These are phyloP conservation scores for Melanotaenia nigrans DNA, from an alignment of 2,797 vertebrate genomes.

Conservation along the genomic window DNA sequence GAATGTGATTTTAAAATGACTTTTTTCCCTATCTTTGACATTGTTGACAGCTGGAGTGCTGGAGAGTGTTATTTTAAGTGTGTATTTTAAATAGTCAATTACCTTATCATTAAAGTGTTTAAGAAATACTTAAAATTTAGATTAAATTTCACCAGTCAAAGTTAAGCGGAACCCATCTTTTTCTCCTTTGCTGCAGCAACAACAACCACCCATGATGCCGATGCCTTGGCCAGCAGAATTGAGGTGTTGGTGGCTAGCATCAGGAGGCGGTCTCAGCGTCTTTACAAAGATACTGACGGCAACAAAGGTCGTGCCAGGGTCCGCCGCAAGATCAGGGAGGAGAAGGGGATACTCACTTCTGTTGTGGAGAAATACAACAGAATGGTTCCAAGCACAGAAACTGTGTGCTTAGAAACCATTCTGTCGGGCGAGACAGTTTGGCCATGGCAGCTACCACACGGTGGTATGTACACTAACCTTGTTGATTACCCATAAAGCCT, in stretches of 20 bases:
- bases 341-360: background rate
- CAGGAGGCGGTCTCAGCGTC: background rate
- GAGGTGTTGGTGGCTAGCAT: background rate
- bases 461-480: background rate
- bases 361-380: constrained; percentile 7
- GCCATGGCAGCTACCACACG: background rate
- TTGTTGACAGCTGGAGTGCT: too few species aligned
- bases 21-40: too few species aligned
- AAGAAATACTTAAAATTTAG: background rate
- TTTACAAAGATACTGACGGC: background rate
- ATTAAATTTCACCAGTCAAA: background rate
- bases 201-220: background rate
- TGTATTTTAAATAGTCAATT: too few species aligned
- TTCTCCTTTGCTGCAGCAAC: background rate
- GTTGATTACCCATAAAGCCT: too few species aligned
- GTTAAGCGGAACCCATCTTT: background rate
- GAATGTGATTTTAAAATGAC: too few species aligned
- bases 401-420: background rate
- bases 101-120: too few species aligned
- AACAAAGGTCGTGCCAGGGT: constrained; percentile 4
- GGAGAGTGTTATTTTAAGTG: too few species aligned
- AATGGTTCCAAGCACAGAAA: background rate
- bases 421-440: background rate
- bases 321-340: background rate
- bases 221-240: background rate